Evolutionary conservation across 2,888 invertebrate genomes (phyloP), one percentile per base, ranked within the genome.

Genomic region (Cataglyphis altisquamis): DNA sequence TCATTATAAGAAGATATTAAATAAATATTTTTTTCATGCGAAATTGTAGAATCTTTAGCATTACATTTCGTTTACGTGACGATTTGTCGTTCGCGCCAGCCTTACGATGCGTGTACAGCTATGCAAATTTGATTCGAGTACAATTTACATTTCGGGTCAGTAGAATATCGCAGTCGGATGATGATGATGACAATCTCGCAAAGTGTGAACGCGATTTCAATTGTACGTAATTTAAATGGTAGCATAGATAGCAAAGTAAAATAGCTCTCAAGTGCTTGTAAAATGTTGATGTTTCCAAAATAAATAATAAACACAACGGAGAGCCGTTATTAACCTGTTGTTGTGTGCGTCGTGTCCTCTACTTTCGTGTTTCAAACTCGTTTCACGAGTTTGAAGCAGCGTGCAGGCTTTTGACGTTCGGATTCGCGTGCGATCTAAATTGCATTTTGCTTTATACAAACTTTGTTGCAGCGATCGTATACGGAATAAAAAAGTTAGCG

Each of bases 61-160:
- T 4, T 60, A 10, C 32, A 9, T 9, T 25, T 1, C 5, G 73
- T 52, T 18, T 48, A 18, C 10, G 36, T 21, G 55, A 67, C 41
- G 15, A 57, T 41, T 68, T 48, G 62, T 36, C 18, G 29, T 9
- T 55, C 41, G 32, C 45, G 70, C 5, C 70, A 68, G 55, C 29
- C 15, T 29, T 55, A 18, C n/a, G 2, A 4, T 68, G 68, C 70
- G 32, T 68, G 60, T 18, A 4, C 6, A 57, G 29, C 32, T 78
- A 78, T 78, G 70, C 32, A 70, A 78, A 78, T 78, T 60, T 32
- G 68, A 18, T 32, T 68, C 45, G 55, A 66, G 25, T 29, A 66
- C 55, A 77, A 66, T 78, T 78, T 78, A 68, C 68, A 78, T 78
- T 78, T 68, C 57, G 78, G 68, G 57, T 78, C 57, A 60, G 60